phyloP scores from a whole-genome alignment of 1,140 invertebrate genomes.

The Trichogramma pretiosum region DNA sequence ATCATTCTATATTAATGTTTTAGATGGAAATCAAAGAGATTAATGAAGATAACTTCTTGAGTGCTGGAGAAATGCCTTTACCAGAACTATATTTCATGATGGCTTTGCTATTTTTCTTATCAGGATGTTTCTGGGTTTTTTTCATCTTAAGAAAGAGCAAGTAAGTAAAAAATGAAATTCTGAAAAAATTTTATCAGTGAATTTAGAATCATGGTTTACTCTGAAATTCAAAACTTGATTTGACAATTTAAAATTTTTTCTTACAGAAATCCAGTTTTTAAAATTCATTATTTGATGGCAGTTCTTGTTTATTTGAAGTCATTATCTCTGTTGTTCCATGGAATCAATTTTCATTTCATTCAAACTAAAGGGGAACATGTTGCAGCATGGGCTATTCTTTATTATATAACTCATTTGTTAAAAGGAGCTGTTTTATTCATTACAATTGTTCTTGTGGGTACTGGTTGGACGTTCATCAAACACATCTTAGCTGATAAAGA shows the following conservation, averaged over 20 bases:
- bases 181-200: neutral
- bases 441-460: constrained; percentile 92
- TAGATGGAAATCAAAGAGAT: constrained; percentile 78
- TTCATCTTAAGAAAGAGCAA: constrained; percentile 78
- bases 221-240: too few relatives aligned
- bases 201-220: too few relatives aligned
- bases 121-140: constrained; percentile 87
- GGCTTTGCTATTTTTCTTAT: constrained; percentile 81
- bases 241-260: constrained; percentile 20
- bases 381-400: constrained; percentile 94
- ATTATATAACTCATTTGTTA: constrained; percentile 93
- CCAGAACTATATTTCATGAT: constrained; percentile 88
- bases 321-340: constrained; percentile 87
- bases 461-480: constrained; percentile 98
- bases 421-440: constrained; percentile 93
- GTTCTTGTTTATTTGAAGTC: constrained; percentile 88
- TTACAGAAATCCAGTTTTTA: constrained; percentile 75
- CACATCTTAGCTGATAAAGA: constrained; percentile 93
- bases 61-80: constrained; percentile 94
- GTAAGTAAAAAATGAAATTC: constrained; percentile 41
- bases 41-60: constrained; percentile 82
- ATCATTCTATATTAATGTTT: constrained; percentile 24
- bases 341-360: constrained; percentile 95
- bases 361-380: constrained; percentile 88
- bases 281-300: constrained; percentile 96